phyloP scores from a whole-genome alignment of 2,888 invertebrate genomes.

The Melanotus villosus region DNA sequence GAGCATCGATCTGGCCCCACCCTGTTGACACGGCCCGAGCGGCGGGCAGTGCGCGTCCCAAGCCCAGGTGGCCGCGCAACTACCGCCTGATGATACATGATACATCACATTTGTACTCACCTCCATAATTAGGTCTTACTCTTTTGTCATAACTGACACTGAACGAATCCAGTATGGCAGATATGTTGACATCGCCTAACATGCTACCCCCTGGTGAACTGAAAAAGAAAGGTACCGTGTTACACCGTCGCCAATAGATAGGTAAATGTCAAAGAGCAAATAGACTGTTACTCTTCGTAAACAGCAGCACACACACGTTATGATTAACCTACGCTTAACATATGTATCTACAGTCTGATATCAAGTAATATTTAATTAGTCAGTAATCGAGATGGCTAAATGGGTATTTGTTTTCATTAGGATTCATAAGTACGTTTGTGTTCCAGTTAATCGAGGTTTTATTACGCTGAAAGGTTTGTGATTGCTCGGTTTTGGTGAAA shows the following conservation, averaged over 20 bases:
- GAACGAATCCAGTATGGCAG: conserved; percentile 95
- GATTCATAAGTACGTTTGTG: too few species aligned
- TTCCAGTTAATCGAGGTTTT: background rate
- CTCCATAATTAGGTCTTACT: conserved; percentile 99
- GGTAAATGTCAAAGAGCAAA: conserved; percentile 13
- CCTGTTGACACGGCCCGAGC: conserved; percentile 64
- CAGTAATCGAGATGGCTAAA: too few species aligned
- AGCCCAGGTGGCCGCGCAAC: conserved; percentile 52
- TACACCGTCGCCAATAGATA: too few species aligned
- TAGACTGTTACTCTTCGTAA: too few species aligned
- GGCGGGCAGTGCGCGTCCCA: conserved; percentile 50
- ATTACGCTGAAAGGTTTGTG: background rate
- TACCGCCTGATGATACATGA: conserved; percentile 48
- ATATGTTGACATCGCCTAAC: conserved; percentile 95
- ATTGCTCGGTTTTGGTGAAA: conserved; percentile 2
- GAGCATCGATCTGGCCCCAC: conserved; percentile 68
- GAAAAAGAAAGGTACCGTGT: conserved; percentile 51
- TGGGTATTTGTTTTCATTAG: too few species aligned
- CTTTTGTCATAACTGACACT: conserved; percentile 99
- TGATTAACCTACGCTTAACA: too few species aligned
- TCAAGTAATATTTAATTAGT: too few species aligned
- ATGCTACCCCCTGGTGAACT: conserved; percentile 85
- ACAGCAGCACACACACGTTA: too few species aligned
- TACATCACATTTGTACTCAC: conserved; percentile 72
- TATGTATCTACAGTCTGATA: background rate